These are phyloP conservation scores for Phocoena sinus DNA, from an alignment of 2,113 vertebrate species.

Conservation along the genomic window DNA sequence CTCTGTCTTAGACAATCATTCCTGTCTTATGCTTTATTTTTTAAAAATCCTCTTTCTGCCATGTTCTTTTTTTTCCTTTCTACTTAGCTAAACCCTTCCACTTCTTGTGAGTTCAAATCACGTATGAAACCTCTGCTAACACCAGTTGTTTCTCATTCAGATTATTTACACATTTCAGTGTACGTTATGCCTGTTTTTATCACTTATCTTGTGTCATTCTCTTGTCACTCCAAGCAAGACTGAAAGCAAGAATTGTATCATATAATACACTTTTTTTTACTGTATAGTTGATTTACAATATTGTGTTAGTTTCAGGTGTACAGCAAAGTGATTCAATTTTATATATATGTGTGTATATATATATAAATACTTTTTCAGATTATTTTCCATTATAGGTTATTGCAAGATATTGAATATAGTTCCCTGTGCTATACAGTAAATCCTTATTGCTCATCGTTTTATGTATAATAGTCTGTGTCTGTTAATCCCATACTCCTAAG, in stretches of 20 bases:
- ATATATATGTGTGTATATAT: neutral
- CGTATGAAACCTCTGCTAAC: neutral
- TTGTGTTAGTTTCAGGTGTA: neutral
- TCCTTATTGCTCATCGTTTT: no score
- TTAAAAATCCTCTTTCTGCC: neutral
- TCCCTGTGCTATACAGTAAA: no score
- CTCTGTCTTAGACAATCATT: neutral
- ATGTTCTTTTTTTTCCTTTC: neutral
- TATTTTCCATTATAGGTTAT: neutral
- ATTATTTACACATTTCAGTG: neutral
- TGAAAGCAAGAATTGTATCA: neutral
- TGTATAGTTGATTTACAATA: neutral
- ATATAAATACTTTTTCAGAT: neutral
- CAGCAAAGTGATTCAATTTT: neutral
- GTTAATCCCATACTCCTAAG: no score
- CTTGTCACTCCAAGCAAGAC: neutral
- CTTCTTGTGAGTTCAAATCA: neutral
- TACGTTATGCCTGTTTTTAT: neutral
- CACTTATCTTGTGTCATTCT: neutral
- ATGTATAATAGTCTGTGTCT: no score
- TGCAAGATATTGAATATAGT: neutral
- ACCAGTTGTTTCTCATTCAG: neutral
- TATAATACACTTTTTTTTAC: neutral
- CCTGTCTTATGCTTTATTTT: slow-evolving; percentile 17
- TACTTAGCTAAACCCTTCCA: neutral